phyloP scores from a whole-genome alignment of 2,888 invertebrate species.

The Tinea semifulvella region DNA sequence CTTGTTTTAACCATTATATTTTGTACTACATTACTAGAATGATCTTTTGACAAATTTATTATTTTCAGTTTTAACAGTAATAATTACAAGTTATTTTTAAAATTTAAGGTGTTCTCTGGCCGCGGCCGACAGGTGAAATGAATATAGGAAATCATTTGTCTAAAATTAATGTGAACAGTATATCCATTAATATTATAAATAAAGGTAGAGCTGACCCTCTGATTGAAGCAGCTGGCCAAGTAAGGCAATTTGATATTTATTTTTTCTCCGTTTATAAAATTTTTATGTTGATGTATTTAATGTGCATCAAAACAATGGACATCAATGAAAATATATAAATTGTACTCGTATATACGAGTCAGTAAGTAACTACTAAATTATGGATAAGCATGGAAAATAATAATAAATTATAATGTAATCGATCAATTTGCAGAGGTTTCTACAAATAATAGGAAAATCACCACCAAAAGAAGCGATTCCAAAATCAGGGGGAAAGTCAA shows the following conservation, averaged over 20 bases:
- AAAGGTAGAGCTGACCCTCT: slow-evolving; percentile 35
- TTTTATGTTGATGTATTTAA: no score
- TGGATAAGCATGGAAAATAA: no score
- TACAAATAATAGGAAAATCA: slow-evolving; percentile 26
- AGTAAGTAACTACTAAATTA: no score
- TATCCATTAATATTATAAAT: slow-evolving; percentile 49
- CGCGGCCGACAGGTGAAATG: slow-evolving; percentile 68
- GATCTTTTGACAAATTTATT: no score
- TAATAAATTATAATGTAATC: no score
- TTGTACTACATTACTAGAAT: no score
- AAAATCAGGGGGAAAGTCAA: slow-evolving; percentile 40
- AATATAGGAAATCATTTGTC: slow-evolving; percentile 63
- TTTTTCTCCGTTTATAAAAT: no score
- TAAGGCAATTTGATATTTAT: slow-evolving; percentile 25
- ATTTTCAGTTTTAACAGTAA: no score
- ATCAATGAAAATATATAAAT: no score
- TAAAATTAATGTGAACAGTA: slow-evolving; percentile 54
- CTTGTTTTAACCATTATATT: no score
- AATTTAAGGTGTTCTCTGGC: slow-evolving; percentile 67
- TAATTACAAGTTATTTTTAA: neutral
- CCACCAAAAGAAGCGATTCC: slow-evolving; percentile 37
- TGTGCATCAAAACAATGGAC: no score
- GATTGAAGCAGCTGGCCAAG: slow-evolving; percentile 38
- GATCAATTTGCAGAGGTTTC: slow-evolving; percentile 52
- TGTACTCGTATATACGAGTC: no score